Evolutionary conservation across 2,113 vertebrate species (phyloP), one percentile per base, ranked within the genome.

Genomic region (Oreochromis spilurus): DNA sequence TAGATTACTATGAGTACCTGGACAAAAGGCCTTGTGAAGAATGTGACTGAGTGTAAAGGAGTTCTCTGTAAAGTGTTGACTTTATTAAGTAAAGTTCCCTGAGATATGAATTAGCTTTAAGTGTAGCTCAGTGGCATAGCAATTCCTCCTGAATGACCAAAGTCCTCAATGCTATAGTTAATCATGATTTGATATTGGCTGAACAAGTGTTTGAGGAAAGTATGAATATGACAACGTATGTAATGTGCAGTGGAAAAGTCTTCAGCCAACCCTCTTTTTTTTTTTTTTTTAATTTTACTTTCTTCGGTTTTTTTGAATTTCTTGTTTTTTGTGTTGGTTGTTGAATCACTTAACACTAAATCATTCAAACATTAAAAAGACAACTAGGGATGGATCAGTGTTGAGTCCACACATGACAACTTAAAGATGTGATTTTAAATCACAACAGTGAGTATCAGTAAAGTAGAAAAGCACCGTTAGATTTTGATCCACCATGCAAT

Each of bases 211-310:
- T 75, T 75, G 9, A 29, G 40, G 21, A 48, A 75, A 48, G 9
- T 19, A 48, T 75, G 40, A 75, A 48, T 48, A 2, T 48, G 4
- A 17, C 40, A 29, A 48, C 2, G 1, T 75, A 75, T 29, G 38
- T 16, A 24, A 43, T 70, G 12, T 70, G 8, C 38, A 43, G 65
- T 70, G n/a, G n/a, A 43, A 70, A 70, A 45, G 21, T 72, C 67
- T 72, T 45, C 3, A 6, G 38, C 38, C 11, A 40, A 38, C 36
- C n/a, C 34, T 40, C 6, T 1, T 38, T 38, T 65, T 34, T 12
- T 5, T 0, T 13, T 65, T 34, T 12, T 5, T 0, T 13, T 16
- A 29, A 29, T 67, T 40, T 67, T 40, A n/a, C 19, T 12, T 67
- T 67, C 19, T 67, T 40, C 6, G 26, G 4, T 26, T 36, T 62